phyloP scores from a whole-genome alignment of 2,888 invertebrate species.

The Mycalesis mineus region DNA sequence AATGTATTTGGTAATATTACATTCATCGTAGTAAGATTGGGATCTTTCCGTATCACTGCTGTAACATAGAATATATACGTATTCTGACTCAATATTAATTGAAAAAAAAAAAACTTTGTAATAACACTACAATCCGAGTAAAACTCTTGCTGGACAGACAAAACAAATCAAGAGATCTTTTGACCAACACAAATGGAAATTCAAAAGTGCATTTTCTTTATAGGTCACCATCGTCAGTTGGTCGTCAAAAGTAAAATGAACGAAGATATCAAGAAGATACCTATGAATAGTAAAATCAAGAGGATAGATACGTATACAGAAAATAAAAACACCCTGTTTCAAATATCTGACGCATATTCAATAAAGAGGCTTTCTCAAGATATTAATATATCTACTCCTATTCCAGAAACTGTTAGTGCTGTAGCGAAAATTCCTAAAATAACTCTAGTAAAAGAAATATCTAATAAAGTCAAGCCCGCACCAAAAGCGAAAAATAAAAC shows the following conservation, averaged over 20 bases:
- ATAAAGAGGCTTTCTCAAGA: neutral
- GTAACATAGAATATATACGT: neutral
- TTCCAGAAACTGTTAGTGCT: neutral
- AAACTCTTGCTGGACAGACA: no score
- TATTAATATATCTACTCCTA: neutral
- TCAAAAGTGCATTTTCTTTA: slow-evolving; percentile 10
- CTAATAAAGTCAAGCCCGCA: neutral
- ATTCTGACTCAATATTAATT: no score
- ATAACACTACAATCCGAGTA: neutral
- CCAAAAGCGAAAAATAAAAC: neutral
- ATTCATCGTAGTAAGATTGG: no score
- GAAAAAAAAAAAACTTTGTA: neutral
- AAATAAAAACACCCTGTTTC: neutral
- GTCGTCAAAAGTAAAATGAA: slow-evolving; percentile 3
- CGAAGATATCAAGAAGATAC: neutral
- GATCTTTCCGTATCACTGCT: no score
- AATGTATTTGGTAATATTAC: no score
- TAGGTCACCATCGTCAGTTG: slow-evolving; percentile 5
- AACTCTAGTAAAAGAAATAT: neutral
- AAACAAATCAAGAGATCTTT: no score
- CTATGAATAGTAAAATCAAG: neutral
- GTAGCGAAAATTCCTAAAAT: neutral
- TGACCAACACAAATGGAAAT: neutral
- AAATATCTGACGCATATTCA: neutral
- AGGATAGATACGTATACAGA: neutral